These are phyloP conservation scores for Drosophila paracracens DNA, from an alignment of 2,888 invertebrate genomes.

Conservation along the genomic window DNA sequence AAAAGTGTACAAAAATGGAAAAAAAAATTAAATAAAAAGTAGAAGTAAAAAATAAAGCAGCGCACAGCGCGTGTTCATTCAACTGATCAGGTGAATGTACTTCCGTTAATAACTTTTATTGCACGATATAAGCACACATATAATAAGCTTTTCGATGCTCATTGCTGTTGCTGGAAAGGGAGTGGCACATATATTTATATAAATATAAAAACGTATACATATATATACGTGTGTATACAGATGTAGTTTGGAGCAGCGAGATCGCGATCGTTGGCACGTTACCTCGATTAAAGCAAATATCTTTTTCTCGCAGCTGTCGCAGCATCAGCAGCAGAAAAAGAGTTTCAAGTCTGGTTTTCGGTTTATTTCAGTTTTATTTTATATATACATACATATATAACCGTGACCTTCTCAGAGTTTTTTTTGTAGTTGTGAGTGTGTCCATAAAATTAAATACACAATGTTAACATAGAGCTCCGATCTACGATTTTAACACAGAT, in stretches of 20 bases:
- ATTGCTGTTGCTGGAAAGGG: slow-evolving; percentile 44
- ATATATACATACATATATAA: slow-evolving; percentile 53
- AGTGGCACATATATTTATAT: slow-evolving; percentile 32
- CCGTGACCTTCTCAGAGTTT: slow-evolving; percentile 72
- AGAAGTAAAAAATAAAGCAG: slow-evolving; percentile 53
- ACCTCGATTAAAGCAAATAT: slow-evolving; percentile 73
- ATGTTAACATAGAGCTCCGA: slow-evolving; percentile 38
- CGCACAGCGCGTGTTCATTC: slow-evolving; percentile 69
- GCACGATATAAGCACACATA: slow-evolving; percentile 19
- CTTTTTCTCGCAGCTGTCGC: slow-evolving; percentile 41
- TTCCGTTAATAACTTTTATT: slow-evolving; percentile 71
- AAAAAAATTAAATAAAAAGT: slow-evolving; percentile 60
- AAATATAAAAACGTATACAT: background rate
- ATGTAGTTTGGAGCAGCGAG: slow-evolving; percentile 26
- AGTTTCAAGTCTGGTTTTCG: slow-evolving; percentile 64
- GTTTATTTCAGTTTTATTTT: slow-evolving; percentile 53
- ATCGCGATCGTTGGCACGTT: slow-evolving; percentile 72
- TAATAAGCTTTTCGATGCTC: slow-evolving; percentile 21
- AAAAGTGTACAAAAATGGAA: slow-evolving; percentile 25
- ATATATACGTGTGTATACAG: background rate
- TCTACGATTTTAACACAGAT: slow-evolving; percentile 30
- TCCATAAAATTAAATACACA: slow-evolving; percentile 57
- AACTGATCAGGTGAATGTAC: slow-evolving; percentile 80
- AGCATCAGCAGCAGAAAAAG: slow-evolving; percentile 36
- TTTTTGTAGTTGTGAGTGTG: slow-evolving; percentile 47